These are phyloP conservation scores for Puffinus mauretanicus DNA, from an alignment of 2,113 vertebrate genomes.

Conservation along the genomic window DNA sequence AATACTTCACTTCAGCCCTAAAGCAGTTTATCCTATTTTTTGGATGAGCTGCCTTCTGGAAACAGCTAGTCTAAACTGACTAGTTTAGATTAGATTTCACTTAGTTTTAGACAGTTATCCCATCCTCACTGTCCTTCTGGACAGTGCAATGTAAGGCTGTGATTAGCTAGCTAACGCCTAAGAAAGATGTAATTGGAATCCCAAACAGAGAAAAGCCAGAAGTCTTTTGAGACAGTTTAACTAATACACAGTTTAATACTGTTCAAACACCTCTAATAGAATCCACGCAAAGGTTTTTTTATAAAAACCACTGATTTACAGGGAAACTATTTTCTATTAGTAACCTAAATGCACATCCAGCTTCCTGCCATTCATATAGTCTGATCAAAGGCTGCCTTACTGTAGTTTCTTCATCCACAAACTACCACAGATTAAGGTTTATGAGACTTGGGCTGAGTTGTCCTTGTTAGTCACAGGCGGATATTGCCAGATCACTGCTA, in stretches of 20 bases:
- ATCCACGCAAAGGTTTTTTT: neutral
- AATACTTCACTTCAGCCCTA: neutral
- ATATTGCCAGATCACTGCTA: neutral
- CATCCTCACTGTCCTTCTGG: neutral
- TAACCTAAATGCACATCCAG: neutral
- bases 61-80: neutral
- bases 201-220: neutral
- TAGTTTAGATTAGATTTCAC: neutral
- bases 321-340: neutral
- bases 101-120: neutral
- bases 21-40: neutral
- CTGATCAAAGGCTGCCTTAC: neutral
- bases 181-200: neutral
- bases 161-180: neutral
- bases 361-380: neutral
- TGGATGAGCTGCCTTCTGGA: neutral
- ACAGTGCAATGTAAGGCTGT: neutral
- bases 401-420: neutral
- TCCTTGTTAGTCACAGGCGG: neutral
- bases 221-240: neutral
- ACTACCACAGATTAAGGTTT: neutral
- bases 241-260: neutral
- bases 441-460: neutral
- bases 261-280: neutral
- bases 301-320: neutral